phyloP scores from a whole-genome alignment of 2,113 vertebrate species.

The Crocuta crocuta region DNA sequence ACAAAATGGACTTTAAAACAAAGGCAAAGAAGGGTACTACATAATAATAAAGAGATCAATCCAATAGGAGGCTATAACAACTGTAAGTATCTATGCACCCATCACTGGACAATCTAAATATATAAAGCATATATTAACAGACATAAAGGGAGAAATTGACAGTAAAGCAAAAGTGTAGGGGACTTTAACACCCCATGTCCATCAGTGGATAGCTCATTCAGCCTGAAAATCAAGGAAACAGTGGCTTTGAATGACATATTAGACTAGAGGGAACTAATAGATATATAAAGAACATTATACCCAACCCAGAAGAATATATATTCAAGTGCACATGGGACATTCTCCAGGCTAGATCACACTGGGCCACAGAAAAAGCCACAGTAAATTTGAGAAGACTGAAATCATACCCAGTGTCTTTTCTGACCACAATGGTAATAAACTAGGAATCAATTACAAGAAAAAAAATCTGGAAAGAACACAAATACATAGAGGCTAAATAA shows the following conservation, averaged over 20 bases:
- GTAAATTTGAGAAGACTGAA: neutral
- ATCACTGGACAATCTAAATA: neutral
- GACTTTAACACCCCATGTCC: neutral
- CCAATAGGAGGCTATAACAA: neutral
- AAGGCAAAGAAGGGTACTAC: neutral
- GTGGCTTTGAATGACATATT: neutral
- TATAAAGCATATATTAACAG: neutral
- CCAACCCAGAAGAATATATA: neutral
- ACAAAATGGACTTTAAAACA: neutral
- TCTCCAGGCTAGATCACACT: neutral
- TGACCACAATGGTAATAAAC: neutral
- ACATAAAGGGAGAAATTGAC: neutral
- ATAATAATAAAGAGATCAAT: neutral
- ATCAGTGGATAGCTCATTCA: neutral
- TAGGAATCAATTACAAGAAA: neutral
- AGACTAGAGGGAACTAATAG: neutral
- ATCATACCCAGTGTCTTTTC: neutral
- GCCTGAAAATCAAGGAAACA: neutral
- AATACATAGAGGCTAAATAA: neutral
- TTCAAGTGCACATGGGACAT: neutral
- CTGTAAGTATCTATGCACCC: neutral
- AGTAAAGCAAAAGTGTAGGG: neutral
- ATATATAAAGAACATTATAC: neutral
- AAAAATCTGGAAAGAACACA: neutral
- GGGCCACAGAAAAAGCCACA: neutral